Evolutionary conservation across 1,140 invertebrate genomes (phyloP).

Genomic region (Plectrocnemia conspersa): DNA sequence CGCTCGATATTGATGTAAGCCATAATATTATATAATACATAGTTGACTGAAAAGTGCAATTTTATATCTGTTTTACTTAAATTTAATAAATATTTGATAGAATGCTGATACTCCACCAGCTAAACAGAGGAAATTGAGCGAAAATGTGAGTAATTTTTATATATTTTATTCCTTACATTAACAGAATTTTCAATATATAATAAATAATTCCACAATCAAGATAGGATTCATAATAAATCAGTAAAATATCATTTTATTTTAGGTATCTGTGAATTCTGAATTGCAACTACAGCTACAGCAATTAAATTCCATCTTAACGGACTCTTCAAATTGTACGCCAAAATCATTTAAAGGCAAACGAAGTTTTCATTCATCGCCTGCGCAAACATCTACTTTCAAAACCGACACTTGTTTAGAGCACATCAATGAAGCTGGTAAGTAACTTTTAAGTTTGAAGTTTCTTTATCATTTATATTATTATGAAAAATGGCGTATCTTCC

Average conservation of each 20-base stretch:
- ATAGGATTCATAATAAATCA: too few relatives aligned
- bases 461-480: too few relatives aligned
- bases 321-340: constrained; percentile 5
- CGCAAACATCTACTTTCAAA: background rate
- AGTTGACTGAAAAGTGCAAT: too few relatives aligned
- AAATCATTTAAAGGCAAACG: background rate
- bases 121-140: constrained; percentile 42
- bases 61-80: background rate
- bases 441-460: background rate
- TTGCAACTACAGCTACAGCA: constrained; percentile 13
- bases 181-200: constrained; percentile 1
- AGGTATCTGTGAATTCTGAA: background rate
- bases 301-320: constrained; percentile 14
- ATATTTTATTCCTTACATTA: background rate
- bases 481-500: background rate
- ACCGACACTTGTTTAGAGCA: background rate
- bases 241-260: background rate
- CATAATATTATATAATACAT: too few relatives aligned
- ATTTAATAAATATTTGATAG: constrained; percentile 31
- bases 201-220: too few relatives aligned
- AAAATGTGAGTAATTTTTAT: too few relatives aligned
- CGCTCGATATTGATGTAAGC: constrained; percentile 40
- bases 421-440: constrained; percentile 1
- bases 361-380: background rate
- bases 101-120: constrained; percentile 45